These are phyloP conservation scores for Drosophila falleni DNA, from an alignment of 2,888 invertebrate species.

Conservation along the genomic window DNA sequence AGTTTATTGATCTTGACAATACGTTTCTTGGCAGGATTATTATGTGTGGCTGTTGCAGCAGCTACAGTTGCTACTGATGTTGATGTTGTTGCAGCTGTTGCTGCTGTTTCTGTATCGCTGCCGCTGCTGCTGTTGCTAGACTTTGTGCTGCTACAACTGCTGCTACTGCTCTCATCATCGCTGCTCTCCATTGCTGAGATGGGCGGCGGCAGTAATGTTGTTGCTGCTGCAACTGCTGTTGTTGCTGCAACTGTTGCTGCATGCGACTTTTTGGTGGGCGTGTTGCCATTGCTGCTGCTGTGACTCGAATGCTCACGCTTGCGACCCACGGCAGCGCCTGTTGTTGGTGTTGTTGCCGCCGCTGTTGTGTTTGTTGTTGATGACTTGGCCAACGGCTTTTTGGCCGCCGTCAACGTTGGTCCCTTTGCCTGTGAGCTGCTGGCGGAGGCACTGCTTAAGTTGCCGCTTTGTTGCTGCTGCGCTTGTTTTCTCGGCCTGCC, in stretches of 20 bases:
- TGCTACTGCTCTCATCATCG: slow-evolving; percentile 63
- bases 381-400: slow-evolving; percentile 76
- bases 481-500: slow-evolving; percentile 86
- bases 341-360: slow-evolving; percentile 30
- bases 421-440: slow-evolving; percentile 80
- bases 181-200: slow-evolving; percentile 31
- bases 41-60: slow-evolving; percentile 11
- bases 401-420: slow-evolving; percentile 82
- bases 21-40: slow-evolving; percentile 52
- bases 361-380: not conserved
- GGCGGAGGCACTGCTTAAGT: slow-evolving; percentile 78
- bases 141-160: slow-evolving; percentile 46
- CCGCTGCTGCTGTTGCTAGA: slow-evolving; percentile 51
- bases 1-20: slow-evolving; percentile 54
- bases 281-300: slow-evolving; percentile 65
- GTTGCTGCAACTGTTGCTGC: not conserved
- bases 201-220: slow-evolving; percentile 17
- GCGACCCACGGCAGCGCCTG: slow-evolving; percentile 66
- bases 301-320: slow-evolving; percentile 82
- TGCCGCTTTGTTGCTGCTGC: slow-evolving; percentile 65
- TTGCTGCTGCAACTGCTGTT: not conserved
- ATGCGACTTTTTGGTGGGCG: slow-evolving; percentile 72
- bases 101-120: slow-evolving; percentile 6
- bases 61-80: slow-evolving; percentile 1
- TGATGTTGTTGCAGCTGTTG: not conserved